phyloP scores from a whole-genome alignment of 1,140 invertebrate species.

The Colletes gigas region DNA sequence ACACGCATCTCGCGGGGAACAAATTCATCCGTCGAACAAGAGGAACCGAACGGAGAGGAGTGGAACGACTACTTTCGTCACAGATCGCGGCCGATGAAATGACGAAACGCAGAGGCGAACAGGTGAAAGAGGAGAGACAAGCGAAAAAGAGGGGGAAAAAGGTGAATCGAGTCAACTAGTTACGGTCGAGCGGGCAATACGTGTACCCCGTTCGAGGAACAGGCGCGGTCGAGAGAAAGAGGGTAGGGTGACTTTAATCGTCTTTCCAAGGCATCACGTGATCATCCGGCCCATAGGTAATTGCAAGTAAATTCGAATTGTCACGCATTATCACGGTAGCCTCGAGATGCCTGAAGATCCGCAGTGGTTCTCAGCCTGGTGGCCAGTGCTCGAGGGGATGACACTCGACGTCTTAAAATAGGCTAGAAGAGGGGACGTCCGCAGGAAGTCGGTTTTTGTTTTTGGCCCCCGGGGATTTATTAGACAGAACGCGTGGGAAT shows the following conservation, averaged over 20 bases:
- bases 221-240: conserved; percentile 6
- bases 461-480: conserved; percentile 33
- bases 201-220: conserved; percentile 33
- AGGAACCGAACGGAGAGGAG: background rate
- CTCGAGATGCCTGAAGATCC: conserved; percentile 34
- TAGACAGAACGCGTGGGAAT: background rate
- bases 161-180: conserved; percentile 63
- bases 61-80: conserved; percentile 55
- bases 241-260: conserved; percentile 53
- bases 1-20: conserved; percentile 9
- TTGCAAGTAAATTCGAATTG: conserved; percentile 74
- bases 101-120: conserved; percentile 40
- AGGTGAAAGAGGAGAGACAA: conserved; percentile 31
- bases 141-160: conserved; percentile 15
- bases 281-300: conserved; percentile 62
- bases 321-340: conserved; percentile 72
- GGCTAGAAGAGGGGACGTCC: background rate
- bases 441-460: conserved; percentile 45
- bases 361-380: conserved; percentile 43
- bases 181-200: conserved; percentile 48
- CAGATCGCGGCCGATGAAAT: conserved; percentile 53
- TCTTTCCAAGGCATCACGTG: conserved; percentile 62
- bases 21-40: conserved; percentile 17
- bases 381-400: conserved; percentile 7
- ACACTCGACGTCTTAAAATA: conserved; percentile 52